Conservation (phyloP, 2,113 vertebrate genomes). For the Coptodon bakossiorum region DNA sequence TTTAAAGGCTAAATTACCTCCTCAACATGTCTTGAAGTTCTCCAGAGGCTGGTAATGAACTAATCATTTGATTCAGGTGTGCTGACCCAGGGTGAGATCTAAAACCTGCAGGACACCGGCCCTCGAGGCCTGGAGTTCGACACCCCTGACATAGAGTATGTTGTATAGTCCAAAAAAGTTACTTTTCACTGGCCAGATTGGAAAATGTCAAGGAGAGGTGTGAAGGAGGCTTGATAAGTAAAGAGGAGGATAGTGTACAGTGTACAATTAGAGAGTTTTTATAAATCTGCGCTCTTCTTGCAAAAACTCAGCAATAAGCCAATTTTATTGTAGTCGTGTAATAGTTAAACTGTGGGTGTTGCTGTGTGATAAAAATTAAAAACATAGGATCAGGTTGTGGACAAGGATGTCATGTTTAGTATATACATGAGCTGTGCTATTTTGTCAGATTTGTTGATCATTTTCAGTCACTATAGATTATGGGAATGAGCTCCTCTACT, state of each 20-base stretch:
- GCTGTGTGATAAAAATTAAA: neutral
- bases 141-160: neutral
- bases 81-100: too few species aligned
- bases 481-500: neutral
- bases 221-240: neutral
- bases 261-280: rapidly evolving
- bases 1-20: too few species aligned
- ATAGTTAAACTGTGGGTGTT: neutral
- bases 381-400: neutral
- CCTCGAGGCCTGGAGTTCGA: too few species aligned
- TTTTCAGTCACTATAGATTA: neutral
- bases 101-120: too few species aligned
- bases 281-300: neutral
- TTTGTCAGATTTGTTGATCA: neutral
- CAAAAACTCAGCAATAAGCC: neutral
- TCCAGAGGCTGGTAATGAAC: too few species aligned
- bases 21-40: too few species aligned
- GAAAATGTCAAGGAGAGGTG: neutral
- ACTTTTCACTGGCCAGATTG: neutral
- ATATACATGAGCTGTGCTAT: neutral
- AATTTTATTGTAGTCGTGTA: neutral
- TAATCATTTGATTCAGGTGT: too few species aligned
- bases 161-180: neutral
- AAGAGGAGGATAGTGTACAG: neutral
- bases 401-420: neutral